These are phyloP conservation scores for Isichthys henryi DNA, from an alignment of 2,113 vertebrate genomes.

Conservation along the genomic window DNA sequence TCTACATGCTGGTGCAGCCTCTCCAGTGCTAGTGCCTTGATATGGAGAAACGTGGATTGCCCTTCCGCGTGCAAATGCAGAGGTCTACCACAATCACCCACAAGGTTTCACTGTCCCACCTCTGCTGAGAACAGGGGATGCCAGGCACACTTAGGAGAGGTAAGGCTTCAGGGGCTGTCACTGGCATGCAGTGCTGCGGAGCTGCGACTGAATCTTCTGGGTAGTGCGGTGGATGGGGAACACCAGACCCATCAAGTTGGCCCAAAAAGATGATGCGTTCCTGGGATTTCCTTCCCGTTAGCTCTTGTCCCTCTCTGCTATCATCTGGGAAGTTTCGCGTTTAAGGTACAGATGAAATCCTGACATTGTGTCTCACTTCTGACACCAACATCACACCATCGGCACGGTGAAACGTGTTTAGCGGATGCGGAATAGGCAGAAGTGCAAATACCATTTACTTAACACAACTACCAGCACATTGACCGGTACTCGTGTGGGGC, in stretches of 20 bases:
- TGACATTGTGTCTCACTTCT: not conserved
- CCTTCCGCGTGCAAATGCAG: too few relatives aligned
- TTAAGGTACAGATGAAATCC: not conserved
- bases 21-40: too few relatives aligned
- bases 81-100: not conserved
- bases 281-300: not conserved
- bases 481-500: too few relatives aligned
- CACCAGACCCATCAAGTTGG: not conserved
- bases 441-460: not conserved
- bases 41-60: not conserved
- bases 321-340: not conserved
- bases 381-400: not conserved
- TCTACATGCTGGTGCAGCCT: not conserved
- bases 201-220: not conserved
- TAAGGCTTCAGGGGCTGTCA: not conserved
- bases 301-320: not conserved
- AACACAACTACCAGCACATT: not conserved
- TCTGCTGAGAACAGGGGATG: not conserved
- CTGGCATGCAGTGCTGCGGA: not conserved
- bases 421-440: not conserved
- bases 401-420: not conserved
- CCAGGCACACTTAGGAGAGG: too few relatives aligned
- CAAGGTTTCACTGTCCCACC: not conserved
- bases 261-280: not conserved
- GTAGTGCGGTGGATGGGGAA: not conserved